These are phyloP conservation scores for Callyntrura sp. DNA, from an alignment of 2,888 invertebrate genomes.

Conservation along the genomic window DNA sequence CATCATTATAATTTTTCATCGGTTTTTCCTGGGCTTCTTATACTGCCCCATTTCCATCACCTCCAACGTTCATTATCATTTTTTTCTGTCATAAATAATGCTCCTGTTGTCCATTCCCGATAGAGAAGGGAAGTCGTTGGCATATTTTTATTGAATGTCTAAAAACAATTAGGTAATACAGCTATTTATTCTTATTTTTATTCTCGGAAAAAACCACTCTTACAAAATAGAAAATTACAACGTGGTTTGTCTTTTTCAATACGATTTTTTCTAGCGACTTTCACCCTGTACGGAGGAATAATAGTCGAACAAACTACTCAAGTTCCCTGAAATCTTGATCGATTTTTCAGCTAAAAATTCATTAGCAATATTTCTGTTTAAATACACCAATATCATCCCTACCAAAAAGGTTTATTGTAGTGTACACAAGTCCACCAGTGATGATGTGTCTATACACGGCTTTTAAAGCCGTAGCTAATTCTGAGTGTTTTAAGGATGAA, in stretches of 20 bases:
- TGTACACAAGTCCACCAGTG: no score
- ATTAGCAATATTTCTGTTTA: not conserved
- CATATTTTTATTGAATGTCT: not conserved
- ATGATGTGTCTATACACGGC: not conserved
- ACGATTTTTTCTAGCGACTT: not conserved
- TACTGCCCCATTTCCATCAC: conserved; percentile 60
- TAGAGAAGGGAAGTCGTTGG: no score
- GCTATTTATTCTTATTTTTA: not conserved
- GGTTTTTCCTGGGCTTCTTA: not conserved
- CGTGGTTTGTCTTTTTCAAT: not conserved
- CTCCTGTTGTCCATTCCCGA: not conserved
- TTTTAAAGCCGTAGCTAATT: conserved; percentile 56
- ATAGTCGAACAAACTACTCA: not conserved
- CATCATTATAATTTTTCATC: conserved; percentile 62
- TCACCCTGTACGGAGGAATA: not conserved
- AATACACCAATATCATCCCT: not conserved
- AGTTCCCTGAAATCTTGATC: not conserved
- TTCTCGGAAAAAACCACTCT: not conserved
- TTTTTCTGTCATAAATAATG: not conserved
- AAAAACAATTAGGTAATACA: not conserved
- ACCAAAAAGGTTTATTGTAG: not conserved
- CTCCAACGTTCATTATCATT: conserved; percentile 58
- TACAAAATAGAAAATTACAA: not conserved
- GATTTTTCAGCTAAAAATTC: not conserved
- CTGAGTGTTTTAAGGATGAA: conserved; percentile 54